Conservation (phyloP, 2,888 invertebrate genomes). For the Caenorhabditis sp. region DNA sequence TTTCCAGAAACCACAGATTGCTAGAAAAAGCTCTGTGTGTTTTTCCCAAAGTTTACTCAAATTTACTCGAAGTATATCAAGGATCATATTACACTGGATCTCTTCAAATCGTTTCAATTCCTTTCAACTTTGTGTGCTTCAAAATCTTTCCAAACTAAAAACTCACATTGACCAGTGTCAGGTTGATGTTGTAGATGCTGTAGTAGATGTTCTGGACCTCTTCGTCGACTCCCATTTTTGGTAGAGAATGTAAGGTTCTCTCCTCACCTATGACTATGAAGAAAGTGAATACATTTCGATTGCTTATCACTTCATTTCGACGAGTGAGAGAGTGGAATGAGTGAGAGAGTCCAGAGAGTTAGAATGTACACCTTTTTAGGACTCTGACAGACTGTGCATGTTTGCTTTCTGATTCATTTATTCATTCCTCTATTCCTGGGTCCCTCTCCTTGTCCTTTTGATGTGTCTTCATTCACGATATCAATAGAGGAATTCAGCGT, state of each 20-base stretch:
- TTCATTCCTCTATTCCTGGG: slow-evolving; percentile 9
- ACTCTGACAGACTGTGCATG: slow-evolving; percentile 30
- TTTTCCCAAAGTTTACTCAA: neutral
- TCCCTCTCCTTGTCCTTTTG: neutral
- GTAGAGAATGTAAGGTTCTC: neutral
- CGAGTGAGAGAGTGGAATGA: slow-evolving; percentile 4
- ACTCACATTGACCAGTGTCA: slow-evolving; percentile 66
- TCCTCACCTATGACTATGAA: neutral
- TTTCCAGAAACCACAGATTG: no score
- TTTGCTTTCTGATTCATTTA: slow-evolving; percentile 61
- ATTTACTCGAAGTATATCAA: neutral
- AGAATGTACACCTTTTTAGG: slow-evolving; percentile 22
- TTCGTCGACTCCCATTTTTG: slow-evolving; percentile 69
- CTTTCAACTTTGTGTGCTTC: neutral
- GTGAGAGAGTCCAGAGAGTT: slow-evolving; percentile 2
- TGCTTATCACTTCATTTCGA: slow-evolving; percentile 58
- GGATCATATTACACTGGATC: neutral
- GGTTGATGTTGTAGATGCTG: slow-evolving; percentile 69
- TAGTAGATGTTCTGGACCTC: slow-evolving; percentile 71
- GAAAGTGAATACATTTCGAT: slow-evolving; percentile 17
- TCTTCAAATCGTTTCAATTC: no score
- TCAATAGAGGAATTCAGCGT: slow-evolving; percentile 13
- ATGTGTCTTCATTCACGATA: neutral
- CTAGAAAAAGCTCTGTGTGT: neutral
- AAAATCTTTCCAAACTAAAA: neutral